phyloP scores from a whole-genome alignment of 2,113 vertebrate species.

The Neotoma lepida region DNA sequence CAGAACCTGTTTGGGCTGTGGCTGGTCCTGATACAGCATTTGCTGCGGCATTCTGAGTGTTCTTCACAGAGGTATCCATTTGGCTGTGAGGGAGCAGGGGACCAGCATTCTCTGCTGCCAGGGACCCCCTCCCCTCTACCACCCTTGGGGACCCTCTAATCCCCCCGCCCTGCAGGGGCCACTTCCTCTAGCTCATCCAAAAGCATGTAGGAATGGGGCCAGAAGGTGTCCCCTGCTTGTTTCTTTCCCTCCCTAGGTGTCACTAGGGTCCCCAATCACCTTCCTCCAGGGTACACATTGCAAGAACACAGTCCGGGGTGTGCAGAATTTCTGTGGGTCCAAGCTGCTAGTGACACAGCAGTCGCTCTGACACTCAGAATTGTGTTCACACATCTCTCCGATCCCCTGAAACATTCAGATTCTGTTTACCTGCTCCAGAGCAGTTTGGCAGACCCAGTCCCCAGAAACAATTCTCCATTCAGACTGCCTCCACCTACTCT shows the following conservation, averaged over 20 bases:
- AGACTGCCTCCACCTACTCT: neutral
- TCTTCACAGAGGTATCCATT: neutral
- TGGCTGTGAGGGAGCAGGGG: neutral
- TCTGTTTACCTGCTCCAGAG: fast-evolving
- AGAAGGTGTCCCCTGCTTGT: neutral
- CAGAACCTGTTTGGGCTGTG: neutral
- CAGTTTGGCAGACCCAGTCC: fast-evolving
- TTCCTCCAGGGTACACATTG: conserved; percentile 52
- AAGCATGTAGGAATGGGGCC: neutral
- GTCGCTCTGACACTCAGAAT: neutral
- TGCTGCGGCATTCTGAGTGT: fast-evolving
- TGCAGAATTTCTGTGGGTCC: conserved; percentile 46
- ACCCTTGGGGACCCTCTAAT: neutral
- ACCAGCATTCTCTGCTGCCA: neutral
- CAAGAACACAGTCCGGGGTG: neutral
- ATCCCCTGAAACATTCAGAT: neutral
- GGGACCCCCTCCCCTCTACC: neutral
- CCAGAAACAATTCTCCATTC: fast-evolving
- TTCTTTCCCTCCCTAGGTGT: neutral
- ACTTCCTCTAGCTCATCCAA: neutral
- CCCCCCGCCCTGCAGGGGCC: too few species aligned
- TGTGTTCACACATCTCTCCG: fast-evolving
- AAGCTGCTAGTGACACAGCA: conserved; percentile 47
- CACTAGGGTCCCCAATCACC: neutral
- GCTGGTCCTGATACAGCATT: conserved; percentile 26